Evolutionary conservation across 2,113 vertebrate species (phyloP).

Genomic region (Myiopsitta monachus): DNA sequence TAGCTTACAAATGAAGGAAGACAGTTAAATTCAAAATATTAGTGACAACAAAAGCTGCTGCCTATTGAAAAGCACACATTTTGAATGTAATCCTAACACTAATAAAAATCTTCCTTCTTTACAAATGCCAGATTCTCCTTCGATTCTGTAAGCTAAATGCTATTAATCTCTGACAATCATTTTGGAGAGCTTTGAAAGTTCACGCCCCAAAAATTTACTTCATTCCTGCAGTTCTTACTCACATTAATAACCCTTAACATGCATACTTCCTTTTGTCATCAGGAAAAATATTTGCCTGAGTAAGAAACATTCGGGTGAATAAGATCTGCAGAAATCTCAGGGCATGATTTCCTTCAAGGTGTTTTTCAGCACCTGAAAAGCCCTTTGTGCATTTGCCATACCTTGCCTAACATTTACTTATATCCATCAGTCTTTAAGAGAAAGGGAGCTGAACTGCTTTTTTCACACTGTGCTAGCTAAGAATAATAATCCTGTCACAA

Average conservation of each 20-base stretch:
- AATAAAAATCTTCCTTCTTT: not conserved
- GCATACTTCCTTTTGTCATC: not conserved
- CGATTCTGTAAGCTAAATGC: not conserved
- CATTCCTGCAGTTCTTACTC: slow-evolving; percentile 3
- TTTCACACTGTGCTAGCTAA: not conserved
- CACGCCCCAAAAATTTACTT: not conserved
- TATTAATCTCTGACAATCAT: not conserved
- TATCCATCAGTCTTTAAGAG: not conserved
- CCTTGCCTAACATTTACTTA: not conserved
- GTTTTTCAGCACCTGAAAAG: not conserved
- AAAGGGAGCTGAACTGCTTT: slow-evolving; percentile 38
- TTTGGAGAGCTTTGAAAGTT: not conserved
- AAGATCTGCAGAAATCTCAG: not conserved
- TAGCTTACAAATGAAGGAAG: not conserved
- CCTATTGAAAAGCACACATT: not conserved
- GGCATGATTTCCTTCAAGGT: not conserved
- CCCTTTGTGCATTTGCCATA: not conserved
- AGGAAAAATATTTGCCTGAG: not conserved
- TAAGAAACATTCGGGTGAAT: not conserved
- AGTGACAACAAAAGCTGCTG: not conserved
- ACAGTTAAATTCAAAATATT: not conserved
- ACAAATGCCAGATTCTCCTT: not conserved
- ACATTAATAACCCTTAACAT: not conserved
- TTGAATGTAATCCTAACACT: not conserved
- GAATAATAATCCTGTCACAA: slow-evolving; percentile 18